A percentile compares a stretch with the other conserved stretches of the same genome.
Evolutionary conservation across 2,797 vertebrate species (phyloP).

Genomic region (Tangara arthus): DNA sequence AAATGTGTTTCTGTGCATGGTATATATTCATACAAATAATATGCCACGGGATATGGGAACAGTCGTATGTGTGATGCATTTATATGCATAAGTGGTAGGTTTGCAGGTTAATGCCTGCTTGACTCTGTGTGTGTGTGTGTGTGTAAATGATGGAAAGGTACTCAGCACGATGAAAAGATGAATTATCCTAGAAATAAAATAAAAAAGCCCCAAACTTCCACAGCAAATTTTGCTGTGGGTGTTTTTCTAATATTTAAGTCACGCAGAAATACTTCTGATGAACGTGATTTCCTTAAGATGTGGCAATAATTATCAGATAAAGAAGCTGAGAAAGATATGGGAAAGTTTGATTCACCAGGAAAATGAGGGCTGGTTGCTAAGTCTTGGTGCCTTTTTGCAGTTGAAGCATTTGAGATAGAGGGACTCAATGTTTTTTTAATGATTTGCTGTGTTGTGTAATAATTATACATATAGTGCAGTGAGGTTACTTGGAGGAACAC

Average conservation of each 20-base stretch:
- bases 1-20: conserved; percentile 24
- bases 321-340: neutral
- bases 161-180: neutral
- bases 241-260: neutral
- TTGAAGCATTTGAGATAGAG: conserved; percentile 34
- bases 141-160: conserved; percentile 29
- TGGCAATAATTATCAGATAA: conserved; percentile 32
- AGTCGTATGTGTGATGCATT: conserved; percentile 6
- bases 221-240: conserved; percentile 54
- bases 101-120: conserved; percentile 52
- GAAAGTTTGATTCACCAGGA: conserved; percentile 34
- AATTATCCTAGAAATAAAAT: neutral
- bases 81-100: conserved; percentile 28
- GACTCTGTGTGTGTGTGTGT: neutral
- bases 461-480: conserved; percentile 50
- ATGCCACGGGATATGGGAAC: conserved; percentile 6
- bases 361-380: conserved; percentile 16
- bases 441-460: conserved; percentile 60
- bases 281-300: conserved; percentile 40
- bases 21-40: conserved; percentile 33
- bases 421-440: conserved; percentile 60
- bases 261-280: neutral
- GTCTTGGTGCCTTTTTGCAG: conserved; percentile 35
- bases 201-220: neutral
- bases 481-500: conserved; percentile 66